Percentiles rank a stretch among this genome's conserved stretches.
Evolutionary conservation across 2,113 vertebrate species (phyloP).

Genomic region (Myrmecophaga tridactyla): DNA sequence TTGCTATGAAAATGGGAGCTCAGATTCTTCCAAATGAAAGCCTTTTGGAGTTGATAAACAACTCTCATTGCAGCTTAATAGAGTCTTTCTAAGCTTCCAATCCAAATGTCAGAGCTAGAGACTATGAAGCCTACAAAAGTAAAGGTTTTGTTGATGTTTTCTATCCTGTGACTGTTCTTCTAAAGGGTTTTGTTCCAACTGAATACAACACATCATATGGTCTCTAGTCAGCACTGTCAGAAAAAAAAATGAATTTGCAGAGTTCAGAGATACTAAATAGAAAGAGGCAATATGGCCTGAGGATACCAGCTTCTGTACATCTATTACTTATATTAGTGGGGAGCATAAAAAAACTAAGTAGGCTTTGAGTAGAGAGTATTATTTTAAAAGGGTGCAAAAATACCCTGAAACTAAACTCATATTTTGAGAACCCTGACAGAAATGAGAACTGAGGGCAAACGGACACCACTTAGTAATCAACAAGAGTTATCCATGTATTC

Average conservation of each 20-base stretch:
- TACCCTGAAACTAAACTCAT: constrained; percentile 40
- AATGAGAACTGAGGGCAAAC: constrained; percentile 59
- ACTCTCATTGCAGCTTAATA: constrained; percentile 11
- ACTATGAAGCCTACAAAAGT: constrained; percentile 56
- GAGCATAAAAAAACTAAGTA: neutral
- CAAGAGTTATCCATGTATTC: constrained; percentile 73
- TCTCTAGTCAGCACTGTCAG: constrained; percentile 74
- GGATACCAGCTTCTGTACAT: neutral
- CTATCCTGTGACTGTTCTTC: constrained; percentile 62
- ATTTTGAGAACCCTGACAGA: constrained; percentile 69
- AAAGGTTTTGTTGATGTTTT: constrained; percentile 75
- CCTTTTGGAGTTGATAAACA: constrained; percentile 66
- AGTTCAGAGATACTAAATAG: constrained; percentile 60
- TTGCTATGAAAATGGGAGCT: constrained; percentile 64
- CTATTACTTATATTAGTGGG: constrained; percentile 38
- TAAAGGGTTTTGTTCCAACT: constrained; percentile 75
- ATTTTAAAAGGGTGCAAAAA: constrained; percentile 53
- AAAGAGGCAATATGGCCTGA: constrained; percentile 55
- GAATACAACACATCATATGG: constrained; percentile 72
- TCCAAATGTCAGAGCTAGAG: constrained; percentile 40
- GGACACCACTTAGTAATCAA: constrained; percentile 78
- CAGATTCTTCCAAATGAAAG: constrained; percentile 57
- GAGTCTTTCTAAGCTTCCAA: constrained; percentile 58
- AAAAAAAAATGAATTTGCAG: constrained; percentile 60
- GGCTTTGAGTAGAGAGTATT: constrained; percentile 18